These are phyloP conservation scores for Iphiclides podalirius DNA, from an alignment of 2,888 invertebrate species.

Conservation along the genomic window DNA sequence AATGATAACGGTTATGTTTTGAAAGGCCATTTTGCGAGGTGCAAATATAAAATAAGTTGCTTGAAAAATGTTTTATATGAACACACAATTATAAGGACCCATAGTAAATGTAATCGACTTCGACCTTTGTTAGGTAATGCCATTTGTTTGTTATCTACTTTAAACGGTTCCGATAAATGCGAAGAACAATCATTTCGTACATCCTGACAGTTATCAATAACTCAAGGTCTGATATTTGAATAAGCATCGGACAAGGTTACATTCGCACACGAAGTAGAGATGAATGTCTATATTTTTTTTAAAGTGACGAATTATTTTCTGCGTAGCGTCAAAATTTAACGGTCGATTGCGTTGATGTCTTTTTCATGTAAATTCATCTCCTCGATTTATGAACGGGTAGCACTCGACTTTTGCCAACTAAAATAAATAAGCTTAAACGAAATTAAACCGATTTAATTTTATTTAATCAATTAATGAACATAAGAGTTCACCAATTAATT, in stretches of 20 bases:
- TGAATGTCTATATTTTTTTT: conserved; percentile 26
- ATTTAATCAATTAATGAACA: not conserved
- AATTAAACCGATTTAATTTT: too few relatives aligned
- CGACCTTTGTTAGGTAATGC: conserved; percentile 16
- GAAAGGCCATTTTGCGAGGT: not conserved
- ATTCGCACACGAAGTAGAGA: conserved; percentile 37
- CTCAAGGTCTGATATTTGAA: conserved; percentile 58
- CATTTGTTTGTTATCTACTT: conserved; percentile 19
- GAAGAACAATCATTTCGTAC: conserved; percentile 56
- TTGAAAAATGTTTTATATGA: not conserved
- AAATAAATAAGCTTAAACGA: too few relatives aligned
- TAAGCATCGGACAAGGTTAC: conserved; percentile 62
- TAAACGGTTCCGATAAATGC: conserved; percentile 24
- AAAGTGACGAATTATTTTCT: too few relatives aligned
- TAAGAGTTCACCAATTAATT: conserved; percentile 34
- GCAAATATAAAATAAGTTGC: not conserved
- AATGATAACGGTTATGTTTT: not conserved
- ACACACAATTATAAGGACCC: not conserved
- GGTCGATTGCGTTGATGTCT: conserved; percentile 20
- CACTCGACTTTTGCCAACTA: too few relatives aligned
- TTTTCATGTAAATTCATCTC: conserved; percentile 4
- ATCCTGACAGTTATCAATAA: conserved; percentile 66
- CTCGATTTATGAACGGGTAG: too few relatives aligned
- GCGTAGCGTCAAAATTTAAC: not conserved
- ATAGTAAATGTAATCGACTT: conserved; percentile 5